Evolutionary conservation across 2,888 invertebrate genomes (phyloP), one percentile per base, ranked within the genome.

Genomic region (Agrochola lota): DNA sequence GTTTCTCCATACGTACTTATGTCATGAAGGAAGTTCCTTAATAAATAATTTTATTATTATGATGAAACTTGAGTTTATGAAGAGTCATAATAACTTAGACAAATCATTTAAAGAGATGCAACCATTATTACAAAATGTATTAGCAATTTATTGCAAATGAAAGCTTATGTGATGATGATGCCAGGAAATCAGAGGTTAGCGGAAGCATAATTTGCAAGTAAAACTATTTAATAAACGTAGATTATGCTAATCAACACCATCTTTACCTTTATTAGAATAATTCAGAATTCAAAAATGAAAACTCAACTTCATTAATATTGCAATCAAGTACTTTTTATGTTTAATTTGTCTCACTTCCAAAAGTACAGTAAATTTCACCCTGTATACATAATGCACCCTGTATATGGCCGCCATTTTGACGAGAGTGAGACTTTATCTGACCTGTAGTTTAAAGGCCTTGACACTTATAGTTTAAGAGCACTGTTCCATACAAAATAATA

Each of bases 121-220:
- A 26, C 7, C 8, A 76, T 30, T 57, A 40, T 46, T 20, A 40
- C 63, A 71, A 70, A 46, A 46, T 63, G 17, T 55, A 63, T 60
- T 46, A 30, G 4, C 12, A 2, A 70, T 70, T 55, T 77, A 78
- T 78, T 70, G 55, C 46, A 71, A 63, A 78, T 77, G 30, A 55
- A 77, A 52, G 30, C 23, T 55, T 60, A 57, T 30, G 30, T 52
- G 15, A 74, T 23, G 57, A 11, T 52, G 12, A 63, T 23, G 35
- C 8, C 40, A 55, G 35, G 15, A 35, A 63, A 55, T 23, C n/a
- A 35, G 2, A 63, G 15, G 26, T 46, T 20, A 55, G 11, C 20
- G 23, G 17, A 62, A 77, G 23, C 8, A 62, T 43, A 26, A 74
- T 74, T 62, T 68, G 52, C 49, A 60, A 75, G 57, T 49, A 11